Evolutionary conservation across 2,797 vertebrate species (phyloP).

Genomic region (Lycodopsis pacificus): DNA sequence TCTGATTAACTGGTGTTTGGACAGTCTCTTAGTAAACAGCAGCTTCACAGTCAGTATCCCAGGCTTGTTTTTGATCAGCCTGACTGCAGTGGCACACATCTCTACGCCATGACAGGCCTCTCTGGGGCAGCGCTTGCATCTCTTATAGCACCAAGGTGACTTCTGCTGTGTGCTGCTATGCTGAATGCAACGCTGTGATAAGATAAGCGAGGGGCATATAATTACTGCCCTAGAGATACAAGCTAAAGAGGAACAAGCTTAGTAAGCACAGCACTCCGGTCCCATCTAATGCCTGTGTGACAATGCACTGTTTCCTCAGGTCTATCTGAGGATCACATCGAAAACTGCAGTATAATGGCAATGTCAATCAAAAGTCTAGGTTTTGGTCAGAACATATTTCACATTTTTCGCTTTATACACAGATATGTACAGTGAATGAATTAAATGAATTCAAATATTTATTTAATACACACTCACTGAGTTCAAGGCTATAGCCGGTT

Average conservation of each 20-base stretch:
- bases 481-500: background rate
- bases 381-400: slow-evolving; percentile 12
- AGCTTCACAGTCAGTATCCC: background rate
- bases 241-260: slow-evolving; percentile 70
- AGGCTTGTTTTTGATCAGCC: slow-evolving; percentile 24
- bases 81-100: slow-evolving; percentile 46
- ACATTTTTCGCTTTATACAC: background rate
- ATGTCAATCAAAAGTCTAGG: slow-evolving; percentile 26
- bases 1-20: background rate
- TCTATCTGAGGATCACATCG: slow-evolving; percentile 26
- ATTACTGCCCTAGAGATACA: slow-evolving; percentile 64
- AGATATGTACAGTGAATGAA: background rate
- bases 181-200: slow-evolving; percentile 71
- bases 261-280: slow-evolving; percentile 65
- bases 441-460: background rate
- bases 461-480: background rate
- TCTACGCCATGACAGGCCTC: slow-evolving; percentile 42
- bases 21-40: slow-evolving; percentile 12
- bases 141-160: slow-evolving; percentile 73
- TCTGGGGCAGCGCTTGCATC: slow-evolving; percentile 60
- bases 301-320: slow-evolving; percentile 40
- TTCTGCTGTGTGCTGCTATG: slow-evolving; percentile 57
- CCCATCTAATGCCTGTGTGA: slow-evolving; percentile 44
- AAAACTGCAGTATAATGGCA: slow-evolving; percentile 23
- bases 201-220: slow-evolving; percentile 72